A percentile compares a stretch with the other conserved stretches of the same genome.
These are phyloP conservation scores for Agrotis clavis DNA, from an alignment of 2,888 invertebrate species.

Conservation along the genomic window DNA sequence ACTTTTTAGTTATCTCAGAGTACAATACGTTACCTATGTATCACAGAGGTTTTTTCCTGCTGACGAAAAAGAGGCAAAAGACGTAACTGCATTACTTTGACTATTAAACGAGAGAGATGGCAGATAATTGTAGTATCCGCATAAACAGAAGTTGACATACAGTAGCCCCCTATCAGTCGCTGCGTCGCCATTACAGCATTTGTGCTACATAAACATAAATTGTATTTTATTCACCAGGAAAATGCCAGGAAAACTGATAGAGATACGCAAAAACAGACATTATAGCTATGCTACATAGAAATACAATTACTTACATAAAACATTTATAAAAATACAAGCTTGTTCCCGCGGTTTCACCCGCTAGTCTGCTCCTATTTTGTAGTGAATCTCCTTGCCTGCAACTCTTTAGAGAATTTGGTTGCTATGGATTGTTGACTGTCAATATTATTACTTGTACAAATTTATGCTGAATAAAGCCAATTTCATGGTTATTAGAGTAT, in stretches of 20 bases:
- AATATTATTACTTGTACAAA: too few species aligned
- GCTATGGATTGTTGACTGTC: too few species aligned
- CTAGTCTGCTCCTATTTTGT: too few species aligned
- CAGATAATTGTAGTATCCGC: conserved; percentile 32
- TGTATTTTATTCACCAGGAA: conserved; percentile 53
- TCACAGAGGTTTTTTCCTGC: neutral
- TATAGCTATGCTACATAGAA: neutral
- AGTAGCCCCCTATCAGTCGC: conserved; percentile 41
- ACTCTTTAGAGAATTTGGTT: too few species aligned
- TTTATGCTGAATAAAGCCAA: too few species aligned
- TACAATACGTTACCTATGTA: neutral
- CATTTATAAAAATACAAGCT: neutral
- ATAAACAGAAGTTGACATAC: conserved; percentile 39
- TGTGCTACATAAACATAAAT: conserved; percentile 47
- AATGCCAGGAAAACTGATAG: conserved; percentile 48
- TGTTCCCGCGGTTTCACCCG: too few species aligned
- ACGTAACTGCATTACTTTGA: conserved; percentile 69
- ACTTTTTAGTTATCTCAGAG: neutral
- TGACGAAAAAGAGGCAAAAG: conserved; percentile 8
- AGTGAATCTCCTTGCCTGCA: too few species aligned
- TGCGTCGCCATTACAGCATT: conserved; percentile 45
- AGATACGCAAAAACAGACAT: conserved; percentile 14
- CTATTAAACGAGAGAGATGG: conserved; percentile 64
- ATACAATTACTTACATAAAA: neutral
- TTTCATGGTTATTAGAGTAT: too few species aligned